Evolutionary conservation across 2,797 vertebrate species (phyloP), one percentile per base, ranked within the genome.

Genomic region (Phoebastria nigripes): DNA sequence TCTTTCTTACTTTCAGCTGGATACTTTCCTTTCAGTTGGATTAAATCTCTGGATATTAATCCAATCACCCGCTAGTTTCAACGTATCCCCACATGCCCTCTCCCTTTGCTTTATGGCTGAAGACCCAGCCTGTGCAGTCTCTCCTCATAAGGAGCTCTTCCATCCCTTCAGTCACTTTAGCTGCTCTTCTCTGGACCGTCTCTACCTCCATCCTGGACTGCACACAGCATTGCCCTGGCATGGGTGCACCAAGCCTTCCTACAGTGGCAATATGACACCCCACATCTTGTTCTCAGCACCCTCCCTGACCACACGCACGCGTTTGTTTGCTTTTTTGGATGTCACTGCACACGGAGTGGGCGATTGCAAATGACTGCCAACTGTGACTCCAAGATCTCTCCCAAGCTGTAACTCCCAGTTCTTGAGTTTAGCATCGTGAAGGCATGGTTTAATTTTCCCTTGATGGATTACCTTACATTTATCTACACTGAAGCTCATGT

Each of bases 281-380:
- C n/a, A 26, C 21, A 18, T 17, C n/a, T 44, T 8, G 6, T 22
- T n/a, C 44, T 37, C 61, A 63, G 84, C 66, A 44, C 17, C 56
- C 33, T 76, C 41, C 77, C 33, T 2, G 7, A 26, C 24, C 55
- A 58, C 4, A 2, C 7, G 5, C 10, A 15, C 8, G n/a, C 15
- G 3, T 3, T 52, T 15, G 35, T 52, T 79, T 91, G 11, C 22
- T 82, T 71, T 55, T 67, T 25, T 8, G 18, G 70, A 33, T 29
- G 29, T 55, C 54, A 44, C 35, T 49, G 70, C 41, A 26, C 49
- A n/a, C 0, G 0, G 59, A 78, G 8, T 3, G 2, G 28, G 25
- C 0, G 1, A 86, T 9, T n/a, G 29, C 74, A 55, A 63, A 66
- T 0, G 15, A 26, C 71, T 59, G 62, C 31, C 47, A 67, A 4